A percentile compares a stretch with the other conserved stretches of the same genome.
These are phyloP conservation scores for Prionailurus bengalensis DNA, from an alignment of 2,113 vertebrate genomes.

Conservation along the genomic window DNA sequence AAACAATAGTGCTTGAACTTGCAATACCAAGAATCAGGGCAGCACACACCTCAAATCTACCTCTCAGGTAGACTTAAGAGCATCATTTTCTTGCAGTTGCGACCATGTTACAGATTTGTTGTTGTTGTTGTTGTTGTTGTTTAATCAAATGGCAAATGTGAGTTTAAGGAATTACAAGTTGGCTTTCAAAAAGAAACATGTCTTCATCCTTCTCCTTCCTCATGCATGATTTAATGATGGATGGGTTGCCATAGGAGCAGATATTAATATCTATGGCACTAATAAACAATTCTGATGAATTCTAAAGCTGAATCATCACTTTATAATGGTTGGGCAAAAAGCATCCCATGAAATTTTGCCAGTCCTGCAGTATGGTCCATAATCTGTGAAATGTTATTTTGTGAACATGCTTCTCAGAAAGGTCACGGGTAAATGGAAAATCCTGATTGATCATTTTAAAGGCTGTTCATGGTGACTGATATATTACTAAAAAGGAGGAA, in stretches of 20 bases:
- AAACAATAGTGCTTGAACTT: background rate
- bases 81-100: background rate
- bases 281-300: slow-evolving; percentile 6
- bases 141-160: background rate
- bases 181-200: slow-evolving; percentile 16
- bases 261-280: slow-evolving; percentile 2
- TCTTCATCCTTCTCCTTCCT: background rate
- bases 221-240: background rate
- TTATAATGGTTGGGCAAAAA: background rate
- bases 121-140: no score
- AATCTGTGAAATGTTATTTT: slow-evolving; percentile 63
- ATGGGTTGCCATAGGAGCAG: background rate
- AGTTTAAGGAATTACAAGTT: slow-evolving; percentile 20
- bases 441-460: slow-evolving; percentile 69
- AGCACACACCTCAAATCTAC: background rate
- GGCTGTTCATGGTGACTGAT: slow-evolving; percentile 20
- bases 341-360: background rate
- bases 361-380: background rate
- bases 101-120: background rate
- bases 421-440: background rate
- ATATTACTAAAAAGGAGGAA: slow-evolving; percentile 19
- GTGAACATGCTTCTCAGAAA: slow-evolving; percentile 54
- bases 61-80: background rate
- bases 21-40: background rate
- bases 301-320: slow-evolving; percentile 8